Evolutionary conservation across 2,113 vertebrate species (phyloP).

Genomic region (Elgaria multicarinata): DNA sequence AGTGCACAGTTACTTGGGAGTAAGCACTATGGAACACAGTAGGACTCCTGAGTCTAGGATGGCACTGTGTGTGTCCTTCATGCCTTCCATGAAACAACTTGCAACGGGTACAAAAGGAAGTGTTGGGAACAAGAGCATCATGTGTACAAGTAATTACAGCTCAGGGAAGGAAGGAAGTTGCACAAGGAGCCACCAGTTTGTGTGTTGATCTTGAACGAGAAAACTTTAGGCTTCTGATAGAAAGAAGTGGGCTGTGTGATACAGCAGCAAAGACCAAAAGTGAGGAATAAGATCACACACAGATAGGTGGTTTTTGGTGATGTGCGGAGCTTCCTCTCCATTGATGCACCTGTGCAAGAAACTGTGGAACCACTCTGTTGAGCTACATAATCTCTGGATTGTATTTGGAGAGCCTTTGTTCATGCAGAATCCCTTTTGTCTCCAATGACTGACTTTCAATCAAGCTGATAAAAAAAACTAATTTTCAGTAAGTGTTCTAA

Average conservation of each 20-base stretch:
- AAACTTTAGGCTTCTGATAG: background rate
- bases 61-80: background rate
- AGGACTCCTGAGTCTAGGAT: background rate
- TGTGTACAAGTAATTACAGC: background rate
- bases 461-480: background rate
- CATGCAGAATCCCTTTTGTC: background rate
- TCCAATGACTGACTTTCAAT: background rate
- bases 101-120: background rate
- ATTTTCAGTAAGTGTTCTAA: background rate
- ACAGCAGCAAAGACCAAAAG: background rate
- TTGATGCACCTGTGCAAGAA: background rate
- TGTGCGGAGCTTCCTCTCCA: background rate
- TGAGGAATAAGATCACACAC: background rate
- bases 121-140: background rate
- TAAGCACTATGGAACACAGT: background rate
- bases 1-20: background rate
- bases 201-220: background rate
- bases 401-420: background rate
- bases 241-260: background rate
- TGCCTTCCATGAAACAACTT: background rate
- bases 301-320: background rate
- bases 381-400: background rate
- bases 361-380: background rate
- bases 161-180: background rate
- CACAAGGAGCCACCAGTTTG: background rate